Evolutionary conservation across 2,888 invertebrate genomes (phyloP).

Genomic region (Rotaria sp.): DNA sequence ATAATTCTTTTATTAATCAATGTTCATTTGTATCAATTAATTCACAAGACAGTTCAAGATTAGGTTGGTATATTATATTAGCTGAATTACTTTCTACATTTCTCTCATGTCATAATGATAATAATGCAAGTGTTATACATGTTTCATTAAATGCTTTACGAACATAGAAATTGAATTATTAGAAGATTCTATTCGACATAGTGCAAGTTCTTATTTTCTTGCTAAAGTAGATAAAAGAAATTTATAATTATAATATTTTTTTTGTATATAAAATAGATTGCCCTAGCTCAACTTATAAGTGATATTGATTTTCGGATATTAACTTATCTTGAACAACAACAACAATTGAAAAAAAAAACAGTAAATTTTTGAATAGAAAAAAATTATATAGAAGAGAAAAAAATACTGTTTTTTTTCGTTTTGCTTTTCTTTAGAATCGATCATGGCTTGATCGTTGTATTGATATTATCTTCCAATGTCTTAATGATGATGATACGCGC

Average conservation of each 20-base stretch:
- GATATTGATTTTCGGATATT: neutral
- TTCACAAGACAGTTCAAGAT: no score
- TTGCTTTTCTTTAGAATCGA: neutral
- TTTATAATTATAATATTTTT: neutral
- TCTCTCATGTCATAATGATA: neutral
- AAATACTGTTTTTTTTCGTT: neutral
- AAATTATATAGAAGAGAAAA: no score
- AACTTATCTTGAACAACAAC: no score
- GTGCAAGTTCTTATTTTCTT: no score
- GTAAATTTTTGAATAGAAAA: neutral
- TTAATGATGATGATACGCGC: neutral
- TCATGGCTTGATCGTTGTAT: conserved; percentile 19
- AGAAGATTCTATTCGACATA: no score
- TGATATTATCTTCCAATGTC: neutral
- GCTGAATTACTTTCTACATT: no score
- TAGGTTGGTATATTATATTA: no score
- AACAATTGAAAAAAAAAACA: neutral
- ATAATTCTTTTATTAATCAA: no score
- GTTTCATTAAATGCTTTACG: neutral
- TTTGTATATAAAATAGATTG: neutral
- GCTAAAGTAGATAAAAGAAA: neutral
- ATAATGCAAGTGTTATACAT: neutral
- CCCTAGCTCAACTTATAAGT: neutral
- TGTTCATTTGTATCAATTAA: no score
- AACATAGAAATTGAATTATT: neutral